Evolutionary conservation across 2,888 invertebrate species (phyloP), one percentile per base, ranked within the genome.

Genomic region (Melanchra persicariae): DNA sequence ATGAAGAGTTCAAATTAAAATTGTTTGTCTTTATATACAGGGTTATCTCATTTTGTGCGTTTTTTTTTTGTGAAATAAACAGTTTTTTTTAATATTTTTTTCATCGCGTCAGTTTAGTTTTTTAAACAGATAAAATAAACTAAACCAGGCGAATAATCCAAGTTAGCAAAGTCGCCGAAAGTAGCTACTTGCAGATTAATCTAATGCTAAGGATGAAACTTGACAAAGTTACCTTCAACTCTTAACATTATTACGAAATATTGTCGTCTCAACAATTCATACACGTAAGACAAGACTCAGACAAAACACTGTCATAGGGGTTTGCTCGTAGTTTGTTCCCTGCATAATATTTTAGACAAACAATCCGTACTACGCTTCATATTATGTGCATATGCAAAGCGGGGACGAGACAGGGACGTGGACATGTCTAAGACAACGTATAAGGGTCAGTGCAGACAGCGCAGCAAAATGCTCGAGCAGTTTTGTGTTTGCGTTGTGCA

Each of bases 321-420:
- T 57, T 40, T 40, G n/a, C 26, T 47, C 26, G 12, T 22, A 24
- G 72, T 47, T 73, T 43, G 74, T 37, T 34, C 24, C 40, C 8
- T 10, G 8, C 47, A 40, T 73, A 52, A 74, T 54, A 74, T 74
- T 74, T 74, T 54, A 34, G 15, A 19, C 58, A 74, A 74, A 73
- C 74, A 74, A 17, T 37, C 43, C 22, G 40, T 47, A 59, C 26
- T 8, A 22, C 52, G 37, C 47, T 66, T 40, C n/a, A 30, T 59
- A 59, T 40, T 59, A 59, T 40, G 52, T 66, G 17, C 37, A 47
- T 66, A 47, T 74, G 26, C 34, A 66, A 73, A 74, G 30, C 26
- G 19, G 15, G 22, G 52, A 40, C 66, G 17, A 67, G 47, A 54
- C 74, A 0, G 10, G 26, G 10, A 37, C 17, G 47, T 5, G 24